Percentiles rank a stretch among this genome's conserved stretches.
These are phyloP conservation scores for Hylyphantes graminicola DNA, from an alignment of 1,140 invertebrate species.

Conservation along the genomic window DNA sequence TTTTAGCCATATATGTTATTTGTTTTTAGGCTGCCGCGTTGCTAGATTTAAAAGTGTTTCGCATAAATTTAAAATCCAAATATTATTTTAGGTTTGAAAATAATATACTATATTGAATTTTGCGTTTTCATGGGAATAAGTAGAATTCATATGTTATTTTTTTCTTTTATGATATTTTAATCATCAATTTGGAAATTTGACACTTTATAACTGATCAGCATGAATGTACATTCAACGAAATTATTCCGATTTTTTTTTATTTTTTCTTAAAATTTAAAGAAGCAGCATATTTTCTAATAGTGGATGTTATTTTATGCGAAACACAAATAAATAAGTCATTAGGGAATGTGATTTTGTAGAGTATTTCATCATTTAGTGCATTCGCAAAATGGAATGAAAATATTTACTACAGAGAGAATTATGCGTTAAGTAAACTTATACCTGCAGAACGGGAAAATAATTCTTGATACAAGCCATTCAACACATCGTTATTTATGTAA, in stretches of 20 bases:
- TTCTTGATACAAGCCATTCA: neutral
- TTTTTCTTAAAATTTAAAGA: too few species aligned
- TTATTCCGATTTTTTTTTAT: too few species aligned
- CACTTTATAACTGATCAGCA: too few species aligned
- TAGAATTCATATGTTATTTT: too few species aligned
- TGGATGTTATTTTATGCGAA: constrained; percentile 38
- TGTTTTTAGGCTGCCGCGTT: constrained; percentile 39
- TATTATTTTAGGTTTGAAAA: too few species aligned
- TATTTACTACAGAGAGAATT: constrained; percentile 47
- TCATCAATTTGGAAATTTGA: too few species aligned
- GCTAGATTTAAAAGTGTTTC: constrained; percentile 38
- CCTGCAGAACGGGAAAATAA: constrained; percentile 46
- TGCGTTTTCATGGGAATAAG: too few species aligned
- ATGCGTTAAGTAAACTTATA: constrained; percentile 31
- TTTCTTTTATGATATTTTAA: too few species aligned
- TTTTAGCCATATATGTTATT: neutral
- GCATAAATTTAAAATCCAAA: constrained; percentile 1
- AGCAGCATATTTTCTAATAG: too few species aligned
- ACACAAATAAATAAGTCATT: constrained; percentile 41
- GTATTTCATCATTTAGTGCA: constrained; percentile 55
- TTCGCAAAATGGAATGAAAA: constrained; percentile 36
- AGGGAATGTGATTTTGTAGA: constrained; percentile 53
- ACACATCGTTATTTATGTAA: too few species aligned
- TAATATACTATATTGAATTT: too few species aligned
- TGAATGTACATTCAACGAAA: too few species aligned